Conservation (phyloP, 2,888 invertebrate genomes). For the Uropetala carovei region DNA sequence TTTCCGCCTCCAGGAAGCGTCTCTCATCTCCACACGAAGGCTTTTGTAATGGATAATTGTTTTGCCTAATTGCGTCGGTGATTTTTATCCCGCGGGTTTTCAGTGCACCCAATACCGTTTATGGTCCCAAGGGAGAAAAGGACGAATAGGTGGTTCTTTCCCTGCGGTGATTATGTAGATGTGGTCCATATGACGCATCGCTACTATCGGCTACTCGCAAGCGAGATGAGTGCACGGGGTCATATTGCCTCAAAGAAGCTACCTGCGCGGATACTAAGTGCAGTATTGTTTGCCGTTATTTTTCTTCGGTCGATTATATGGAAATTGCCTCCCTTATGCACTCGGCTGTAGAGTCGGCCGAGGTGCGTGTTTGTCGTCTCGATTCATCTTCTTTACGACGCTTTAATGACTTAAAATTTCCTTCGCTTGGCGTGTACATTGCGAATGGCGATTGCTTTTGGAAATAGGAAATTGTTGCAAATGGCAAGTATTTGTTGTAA, state of each 20-base stretch:
- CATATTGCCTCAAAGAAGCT: neutral
- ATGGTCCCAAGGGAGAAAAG: conserved; percentile 26
- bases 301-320: conserved; percentile 17
- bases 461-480: too few relatives aligned
- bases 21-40: neutral
- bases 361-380: neutral
- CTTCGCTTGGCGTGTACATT: too few relatives aligned
- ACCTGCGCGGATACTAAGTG: neutral
- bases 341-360: neutral
- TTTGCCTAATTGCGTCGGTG: conserved; percentile 50
- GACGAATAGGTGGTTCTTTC: neutral
- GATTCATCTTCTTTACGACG: conserved; percentile 6
- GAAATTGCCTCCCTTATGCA: neutral
- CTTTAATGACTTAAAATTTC: neutral
- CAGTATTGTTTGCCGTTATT: conserved; percentile 6
- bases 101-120: neutral
- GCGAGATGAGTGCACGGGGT: neutral
- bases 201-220: neutral
- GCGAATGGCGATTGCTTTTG: too few relatives aligned
- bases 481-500: too few relatives aligned
- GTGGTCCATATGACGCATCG: conserved; percentile 17
- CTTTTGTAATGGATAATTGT: conserved; percentile 53
- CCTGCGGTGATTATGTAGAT: conserved; percentile 17
- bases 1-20: neutral
- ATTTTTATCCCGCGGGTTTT: conserved; percentile 34